Base-by-base conservation (phyloP, 37 sponge, comb jelly and placozoan genomes). In the Diacarnus erythraeanus region DNA sequence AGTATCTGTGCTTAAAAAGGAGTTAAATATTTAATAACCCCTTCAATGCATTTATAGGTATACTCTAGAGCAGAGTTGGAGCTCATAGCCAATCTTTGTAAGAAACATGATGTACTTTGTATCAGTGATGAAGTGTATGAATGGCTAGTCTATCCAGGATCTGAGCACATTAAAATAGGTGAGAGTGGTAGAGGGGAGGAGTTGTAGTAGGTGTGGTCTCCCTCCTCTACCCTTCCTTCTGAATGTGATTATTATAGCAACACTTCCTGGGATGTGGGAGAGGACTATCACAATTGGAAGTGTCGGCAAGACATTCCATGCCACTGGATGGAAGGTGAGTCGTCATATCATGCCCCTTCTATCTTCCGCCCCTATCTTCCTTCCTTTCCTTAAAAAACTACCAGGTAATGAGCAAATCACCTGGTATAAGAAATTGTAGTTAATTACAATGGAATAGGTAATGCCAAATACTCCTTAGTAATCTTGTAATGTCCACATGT, bases 91-190 rank as follows among this genome's bases (percentile, higher is more conserved):
- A 88, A 83, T n/a, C 74, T 98, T 74, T 98, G 99, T 47, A 72
- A 59, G 61, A 88, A 89, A 38, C 81, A 94, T 75, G 86, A 96
- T 71, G 89, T 96, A 0, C 44, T 98, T n/a, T 87, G 95, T 80
- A 44, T 98, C 57, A 93, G 91, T 74, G 99, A 98, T 69, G 99
- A 98, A 59, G 99, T 98, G 81, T 98, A 98, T 43, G 97, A 98
- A 80, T 91, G 97, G 92, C 81, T 98, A 74, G 84, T 92, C 29
- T 96, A 89, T 61, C 72, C 79, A 23, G 94, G 90, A 1, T 59
- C n/a, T 23, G 64, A 83, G 64, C 97, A 91, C 75, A 71, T 85
- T 71, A 75, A 81, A 60, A 95, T 96, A 39, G 97, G 90, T 91
- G 29, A 63, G 79, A 29, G 20, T 61, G 64, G 4, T 38, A 33